A percentile compares a stretch with the other conserved stretches of the same genome.
phyloP scores from a whole-genome alignment of 2,113 vertebrate genomes.

The Plotosus lineatus region DNA sequence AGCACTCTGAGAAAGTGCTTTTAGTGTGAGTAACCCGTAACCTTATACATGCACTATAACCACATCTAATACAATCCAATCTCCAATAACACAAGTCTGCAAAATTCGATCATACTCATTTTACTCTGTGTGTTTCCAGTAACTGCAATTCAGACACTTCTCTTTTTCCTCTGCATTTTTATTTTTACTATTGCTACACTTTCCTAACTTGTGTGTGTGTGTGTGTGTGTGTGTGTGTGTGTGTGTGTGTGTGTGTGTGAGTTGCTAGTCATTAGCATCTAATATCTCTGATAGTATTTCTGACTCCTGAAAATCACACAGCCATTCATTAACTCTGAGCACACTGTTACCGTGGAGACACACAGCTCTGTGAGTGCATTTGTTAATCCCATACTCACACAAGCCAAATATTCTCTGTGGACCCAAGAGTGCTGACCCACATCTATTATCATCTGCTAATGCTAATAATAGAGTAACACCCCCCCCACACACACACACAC shows the following conservation, averaged over 20 bases:
- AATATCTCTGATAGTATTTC: too few relatives aligned
- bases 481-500: slow-evolving; percentile 24
- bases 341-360: neutral
- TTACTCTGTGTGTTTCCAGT: neutral
- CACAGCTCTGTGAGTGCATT: neutral
- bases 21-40: slow-evolving; percentile 3
- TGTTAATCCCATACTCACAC: slow-evolving; percentile 11
- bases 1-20: neutral
- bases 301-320: too few relatives aligned
- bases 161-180: too few relatives aligned
- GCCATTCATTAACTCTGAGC: neutral
- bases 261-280: too few relatives aligned
- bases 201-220: too few relatives aligned
- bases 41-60: neutral
- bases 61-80: neutral
- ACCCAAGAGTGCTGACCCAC: slow-evolving; percentile 38
- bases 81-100: neutral
- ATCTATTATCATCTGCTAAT: slow-evolving; percentile 20
- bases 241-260: too few relatives aligned
- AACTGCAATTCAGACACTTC: neutral
- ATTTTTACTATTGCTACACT: too few relatives aligned
- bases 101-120: neutral
- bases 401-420: slow-evolving; percentile 18
- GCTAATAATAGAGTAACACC: slow-evolving; percentile 8
- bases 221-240: too few relatives aligned